Percentiles rank a stretch among this genome's conserved stretches.
These are phyloP conservation scores for Agrotis clavis DNA, from an alignment of 2,888 invertebrate genomes.

Conservation along the genomic window DNA sequence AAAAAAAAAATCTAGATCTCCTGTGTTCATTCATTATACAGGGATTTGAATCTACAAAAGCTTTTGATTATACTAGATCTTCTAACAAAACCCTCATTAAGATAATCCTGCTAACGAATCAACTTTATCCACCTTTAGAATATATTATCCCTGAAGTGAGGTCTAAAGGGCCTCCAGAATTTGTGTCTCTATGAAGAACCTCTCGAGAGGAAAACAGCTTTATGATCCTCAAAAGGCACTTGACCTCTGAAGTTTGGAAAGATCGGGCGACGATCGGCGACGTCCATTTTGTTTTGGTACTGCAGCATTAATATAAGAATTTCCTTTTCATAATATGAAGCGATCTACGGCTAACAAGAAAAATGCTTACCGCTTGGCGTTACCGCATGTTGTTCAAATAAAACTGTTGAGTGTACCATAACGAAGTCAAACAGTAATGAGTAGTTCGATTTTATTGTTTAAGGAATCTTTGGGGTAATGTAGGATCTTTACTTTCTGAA, in stretches of 20 bases:
- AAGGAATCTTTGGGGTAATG: background rate
- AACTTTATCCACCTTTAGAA: conserved; percentile 12
- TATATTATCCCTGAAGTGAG: conserved; percentile 16
- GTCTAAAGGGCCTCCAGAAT: conserved; percentile 11
- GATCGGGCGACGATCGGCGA: conserved; percentile 7
- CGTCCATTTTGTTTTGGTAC: conserved; percentile 30
- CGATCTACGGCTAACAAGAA: conserved; percentile 3
- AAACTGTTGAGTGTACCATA: conserved; percentile 33
- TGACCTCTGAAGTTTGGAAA: conserved; percentile 17
- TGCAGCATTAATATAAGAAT: conserved; percentile 30
- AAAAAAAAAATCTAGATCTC: background rate
- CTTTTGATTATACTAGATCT: background rate
- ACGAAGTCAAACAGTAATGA: conserved; percentile 57
- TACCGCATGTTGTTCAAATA: conserved; percentile 31
- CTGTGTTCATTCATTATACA: background rate
- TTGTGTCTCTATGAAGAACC: conserved; percentile 11
- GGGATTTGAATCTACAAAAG: background rate
- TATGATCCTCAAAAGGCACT: conserved; percentile 37
- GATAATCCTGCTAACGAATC: conserved; percentile 10
- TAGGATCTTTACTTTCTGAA: too few relatives aligned
- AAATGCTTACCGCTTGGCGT: conserved; percentile 18
- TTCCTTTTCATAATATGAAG: conserved; percentile 20
- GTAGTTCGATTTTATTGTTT: conserved; percentile 67
- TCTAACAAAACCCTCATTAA: conserved; percentile 3
- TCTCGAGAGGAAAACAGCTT: conserved; percentile 46